These are phyloP conservation scores for Paedocypris micromegethes DNA, from an alignment of 2,797 vertebrate species.

Conservation along the genomic window DNA sequence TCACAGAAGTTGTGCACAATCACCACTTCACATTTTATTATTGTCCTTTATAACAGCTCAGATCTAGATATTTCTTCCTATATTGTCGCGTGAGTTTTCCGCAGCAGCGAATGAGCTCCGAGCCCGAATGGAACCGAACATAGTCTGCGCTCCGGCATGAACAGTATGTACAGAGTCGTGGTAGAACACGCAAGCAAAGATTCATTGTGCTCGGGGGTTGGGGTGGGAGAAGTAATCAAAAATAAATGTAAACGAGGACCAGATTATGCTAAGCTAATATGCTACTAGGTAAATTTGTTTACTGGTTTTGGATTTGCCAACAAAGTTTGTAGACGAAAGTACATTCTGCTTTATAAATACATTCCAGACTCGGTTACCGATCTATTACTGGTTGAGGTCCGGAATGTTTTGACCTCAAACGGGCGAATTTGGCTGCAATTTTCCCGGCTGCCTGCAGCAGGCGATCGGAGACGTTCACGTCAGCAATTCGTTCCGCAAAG, in stretches of 20 bases:
- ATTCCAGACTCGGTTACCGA: slow-evolving; percentile 62
- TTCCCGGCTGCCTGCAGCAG: slow-evolving; percentile 21
- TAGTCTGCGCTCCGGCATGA: slow-evolving; percentile 7
- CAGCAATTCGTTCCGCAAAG: slow-evolving; percentile 58
- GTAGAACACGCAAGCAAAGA: slow-evolving; percentile 39
- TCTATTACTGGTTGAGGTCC: slow-evolving; percentile 34
- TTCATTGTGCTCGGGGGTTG: slow-evolving; percentile 37
- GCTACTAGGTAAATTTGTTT: slow-evolving; percentile 50
- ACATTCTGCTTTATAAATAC: slow-evolving; percentile 72
- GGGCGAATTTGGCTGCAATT: slow-evolving; percentile 5
- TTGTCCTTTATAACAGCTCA: slow-evolving; percentile 48
- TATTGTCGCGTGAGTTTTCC: slow-evolving; percentile 51
- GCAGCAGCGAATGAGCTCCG: slow-evolving; percentile 2
- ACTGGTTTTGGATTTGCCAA: slow-evolving; percentile 66
- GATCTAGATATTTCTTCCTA: slow-evolving; percentile 55
- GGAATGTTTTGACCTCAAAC: slow-evolving; percentile 11
- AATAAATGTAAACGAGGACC: slow-evolving; percentile 50
- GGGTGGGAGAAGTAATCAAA: slow-evolving; percentile 35
- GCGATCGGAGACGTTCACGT: slow-evolving; percentile 44
- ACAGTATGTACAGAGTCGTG: slow-evolving; percentile 63
- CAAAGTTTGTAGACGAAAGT: slow-evolving; percentile 67
- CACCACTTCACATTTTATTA: slow-evolving; percentile 50
- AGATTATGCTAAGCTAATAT: not conserved
- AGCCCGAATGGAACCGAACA: too few relatives aligned
- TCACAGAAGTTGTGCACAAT: slow-evolving; percentile 48